Base-by-base conservation (phyloP, 2,113 vertebrate genomes). In the Planiliza haematocheilus region DNA sequence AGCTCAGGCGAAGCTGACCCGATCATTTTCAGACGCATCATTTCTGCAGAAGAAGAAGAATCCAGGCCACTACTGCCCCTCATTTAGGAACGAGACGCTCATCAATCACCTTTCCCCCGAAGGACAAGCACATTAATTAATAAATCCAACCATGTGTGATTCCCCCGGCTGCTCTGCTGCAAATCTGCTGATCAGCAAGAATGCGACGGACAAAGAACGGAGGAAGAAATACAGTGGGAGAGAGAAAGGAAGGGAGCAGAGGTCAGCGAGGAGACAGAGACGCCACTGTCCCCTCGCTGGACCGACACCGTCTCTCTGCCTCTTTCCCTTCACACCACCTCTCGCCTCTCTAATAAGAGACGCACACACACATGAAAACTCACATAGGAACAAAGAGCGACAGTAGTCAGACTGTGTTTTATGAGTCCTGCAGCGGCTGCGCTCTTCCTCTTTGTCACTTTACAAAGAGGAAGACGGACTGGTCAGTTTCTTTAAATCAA, bases 201-300 rank as follows among this genome's bases (percentile, higher is more conserved):
- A 88, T 85, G 87, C 70, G 82, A 79, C 79, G 57, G 73, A 60
- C 58, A 80, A 53, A 82, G 74, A 81, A 77, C 78, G 51, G 24
- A 77, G 52, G 62, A 64, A 48, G 48, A 61, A 58, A 70, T 46
- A 21, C 59, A 71, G 78, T 16, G 56, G 51, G 60, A 72, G 57
- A 72, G 21, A 34, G 62, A 61, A 43, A 42, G 56, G 73, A 30
- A 48, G 48, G 8, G 51, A 53, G 11, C 24, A 12, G 62, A 42
- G 65, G 60, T 67, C 80, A 53, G 77, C 52, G 37, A 58, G 49
- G 61, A 62, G 51, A 86, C 74, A 80, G 74, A 50, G 72, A 17
- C 13, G 13, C 63, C 18, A 67, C 83, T 82, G 76, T 82, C 62
- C 53, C 69, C 11, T 18, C 50, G 18, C 34, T 21, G 14, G 45